phyloP scores from a whole-genome alignment of 2,113 vertebrate species.

The Scomber colias region DNA sequence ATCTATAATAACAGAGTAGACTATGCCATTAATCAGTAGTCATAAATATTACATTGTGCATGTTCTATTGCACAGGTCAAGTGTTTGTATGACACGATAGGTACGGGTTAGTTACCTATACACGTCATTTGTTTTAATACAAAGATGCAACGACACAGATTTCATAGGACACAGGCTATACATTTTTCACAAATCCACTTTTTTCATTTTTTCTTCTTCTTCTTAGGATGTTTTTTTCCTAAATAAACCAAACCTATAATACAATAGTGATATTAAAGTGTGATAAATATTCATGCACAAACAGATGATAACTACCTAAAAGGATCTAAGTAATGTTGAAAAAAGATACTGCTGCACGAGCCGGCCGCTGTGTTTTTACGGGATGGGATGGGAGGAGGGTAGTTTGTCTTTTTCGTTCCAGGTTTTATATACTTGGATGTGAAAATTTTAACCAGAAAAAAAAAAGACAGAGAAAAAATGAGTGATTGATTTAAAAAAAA shows the following conservation, averaged over 20 bases:
- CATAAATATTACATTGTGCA: slow-evolving; percentile 82
- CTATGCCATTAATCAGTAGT: slow-evolving; percentile 81
- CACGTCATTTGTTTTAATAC: slow-evolving; percentile 76
- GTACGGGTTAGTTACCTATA: slow-evolving; percentile 72
- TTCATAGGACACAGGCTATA: slow-evolving; percentile 80
- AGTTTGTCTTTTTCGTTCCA: too few relatives aligned
- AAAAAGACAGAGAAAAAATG: slow-evolving; percentile 30
- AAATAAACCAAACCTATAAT: slow-evolving; percentile 80
- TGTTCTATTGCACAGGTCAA: slow-evolving; percentile 77
- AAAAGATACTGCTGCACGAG: slow-evolving; percentile 70
- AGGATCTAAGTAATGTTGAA: slow-evolving; percentile 60
- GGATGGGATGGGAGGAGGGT: slow-evolving; percentile 3
- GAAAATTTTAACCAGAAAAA: slow-evolving; percentile 37
- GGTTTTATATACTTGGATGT: slow-evolving; percentile 43
- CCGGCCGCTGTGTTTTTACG: slow-evolving; percentile 42
- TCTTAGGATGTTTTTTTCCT: slow-evolving; percentile 66
- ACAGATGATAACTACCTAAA: slow-evolving; percentile 74
- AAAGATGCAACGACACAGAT: slow-evolving; percentile 82
- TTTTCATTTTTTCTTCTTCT: slow-evolving; percentile 47
- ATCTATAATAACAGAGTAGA: slow-evolving; percentile 79
- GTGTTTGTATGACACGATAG: slow-evolving; percentile 71
- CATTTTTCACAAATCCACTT: slow-evolving; percentile 80
- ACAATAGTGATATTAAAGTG: slow-evolving; percentile 80
- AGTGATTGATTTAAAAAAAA: slow-evolving; percentile 26
- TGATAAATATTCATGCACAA: slow-evolving; percentile 84